phyloP scores from a whole-genome alignment of 2,888 invertebrate species.

The Myopa tessellatipennis region DNA sequence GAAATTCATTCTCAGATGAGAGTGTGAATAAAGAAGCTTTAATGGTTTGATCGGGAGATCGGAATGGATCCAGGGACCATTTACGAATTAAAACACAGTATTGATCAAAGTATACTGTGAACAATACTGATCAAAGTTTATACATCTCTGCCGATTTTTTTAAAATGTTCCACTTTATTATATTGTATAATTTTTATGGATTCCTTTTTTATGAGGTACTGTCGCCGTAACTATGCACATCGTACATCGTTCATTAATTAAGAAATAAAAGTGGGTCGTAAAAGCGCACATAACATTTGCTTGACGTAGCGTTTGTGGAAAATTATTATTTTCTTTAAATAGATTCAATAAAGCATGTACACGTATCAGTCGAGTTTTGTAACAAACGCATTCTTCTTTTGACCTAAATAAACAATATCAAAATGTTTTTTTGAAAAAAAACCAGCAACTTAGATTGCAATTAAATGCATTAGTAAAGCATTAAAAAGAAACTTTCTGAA shows the following conservation, averaged over 20 bases:
- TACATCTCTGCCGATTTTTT: no score
- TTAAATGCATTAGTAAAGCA: not conserved
- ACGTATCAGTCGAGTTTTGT: not conserved
- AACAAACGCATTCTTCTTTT: not conserved
- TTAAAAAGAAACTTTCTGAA: not conserved
- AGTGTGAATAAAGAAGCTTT: no score
- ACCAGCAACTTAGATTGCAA: not conserved
- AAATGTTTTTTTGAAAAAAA: not conserved
- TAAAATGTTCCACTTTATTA: no score
- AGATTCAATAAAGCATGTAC: slow-evolving; percentile 13
- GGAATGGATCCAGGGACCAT: no score
- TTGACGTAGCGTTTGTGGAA: not conserved
- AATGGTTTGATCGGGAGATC: no score
- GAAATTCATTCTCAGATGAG: no score
- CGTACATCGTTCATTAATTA: not conserved
- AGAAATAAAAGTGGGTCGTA: not conserved
- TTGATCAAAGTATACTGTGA: no score
- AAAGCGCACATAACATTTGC: slow-evolving; percentile 2
- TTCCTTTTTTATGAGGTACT: no score
- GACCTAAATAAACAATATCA: not conserved
- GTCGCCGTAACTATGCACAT: no score
- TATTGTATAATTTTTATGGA: no score
- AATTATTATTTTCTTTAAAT: slow-evolving; percentile 9
- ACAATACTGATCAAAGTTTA: no score
- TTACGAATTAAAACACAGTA: no score